A percentile compares a stretch with the other conserved stretches of the same genome.
Evolutionary conservation across 2,888 invertebrate species (phyloP).

Genomic region (Coenonympha arcania): DNA sequence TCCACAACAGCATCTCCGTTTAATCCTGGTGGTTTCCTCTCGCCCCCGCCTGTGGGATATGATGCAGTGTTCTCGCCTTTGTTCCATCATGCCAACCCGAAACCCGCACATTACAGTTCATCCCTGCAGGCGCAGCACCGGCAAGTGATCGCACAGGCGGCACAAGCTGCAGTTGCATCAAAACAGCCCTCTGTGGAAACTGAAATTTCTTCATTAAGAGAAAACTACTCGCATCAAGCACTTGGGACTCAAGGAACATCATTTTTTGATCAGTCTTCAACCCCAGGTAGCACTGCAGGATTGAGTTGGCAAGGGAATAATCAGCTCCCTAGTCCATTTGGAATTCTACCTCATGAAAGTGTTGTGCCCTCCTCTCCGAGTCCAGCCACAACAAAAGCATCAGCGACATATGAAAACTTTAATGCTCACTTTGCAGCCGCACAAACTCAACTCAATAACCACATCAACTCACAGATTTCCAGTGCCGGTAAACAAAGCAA

Average conservation of each 20-base stretch:
- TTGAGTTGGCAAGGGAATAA: slow-evolving; percentile 84
- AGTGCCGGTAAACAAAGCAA: slow-evolving; percentile 72
- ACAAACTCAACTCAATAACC: slow-evolving; percentile 77
- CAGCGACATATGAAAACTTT: slow-evolving; percentile 78
- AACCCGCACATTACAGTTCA: slow-evolving; percentile 82
- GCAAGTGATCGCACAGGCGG: slow-evolving; percentile 77
- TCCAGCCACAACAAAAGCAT: slow-evolving; percentile 75
- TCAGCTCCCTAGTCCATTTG: slow-evolving; percentile 81
- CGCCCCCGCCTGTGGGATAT: slow-evolving; percentile 84
- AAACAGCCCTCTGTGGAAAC: slow-evolving; percentile 73
- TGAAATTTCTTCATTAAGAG: slow-evolving; percentile 73
- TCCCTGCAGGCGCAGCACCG: slow-evolving; percentile 79
- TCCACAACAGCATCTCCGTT: slow-evolving; percentile 77
- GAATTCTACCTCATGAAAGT: slow-evolving; percentile 85
- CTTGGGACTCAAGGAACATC: slow-evolving; percentile 74
- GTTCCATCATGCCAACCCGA: slow-evolving; percentile 84
- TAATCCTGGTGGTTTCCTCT: slow-evolving; percentile 81
- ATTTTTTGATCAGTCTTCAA: slow-evolving; percentile 79
- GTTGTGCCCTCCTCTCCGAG: slow-evolving; percentile 79
- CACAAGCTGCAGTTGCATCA: slow-evolving; percentile 72
- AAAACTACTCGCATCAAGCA: slow-evolving; percentile 76
- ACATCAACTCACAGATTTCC: slow-evolving; percentile 77
- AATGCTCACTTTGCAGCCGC: slow-evolving; percentile 80
- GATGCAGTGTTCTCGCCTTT: slow-evolving; percentile 87
- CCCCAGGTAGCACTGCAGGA: slow-evolving; percentile 64